These are phyloP conservation scores for Rhopalosiphum maidis DNA, from an alignment of 1,140 invertebrate genomes.

Conservation along the genomic window DNA sequence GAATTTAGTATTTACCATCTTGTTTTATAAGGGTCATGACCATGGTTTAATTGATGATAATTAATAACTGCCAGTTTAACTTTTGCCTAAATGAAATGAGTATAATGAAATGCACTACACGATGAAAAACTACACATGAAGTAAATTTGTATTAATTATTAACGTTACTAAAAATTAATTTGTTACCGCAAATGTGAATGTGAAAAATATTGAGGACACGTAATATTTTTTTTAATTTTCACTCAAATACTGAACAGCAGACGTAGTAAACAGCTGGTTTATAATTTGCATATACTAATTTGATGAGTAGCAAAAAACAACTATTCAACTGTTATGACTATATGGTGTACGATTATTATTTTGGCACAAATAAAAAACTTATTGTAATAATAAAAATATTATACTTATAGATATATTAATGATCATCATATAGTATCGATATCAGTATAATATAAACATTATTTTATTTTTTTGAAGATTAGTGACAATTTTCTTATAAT, in stretches of 20 bases:
- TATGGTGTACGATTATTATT: neutral
- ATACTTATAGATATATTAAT: neutral
- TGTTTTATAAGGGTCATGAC: conserved; percentile 43
- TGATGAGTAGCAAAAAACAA: neutral
- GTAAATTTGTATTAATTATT: conserved; percentile 47
- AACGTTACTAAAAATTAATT: conserved; percentile 40
- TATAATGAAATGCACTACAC: neutral
- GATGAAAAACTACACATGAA: conserved; percentile 40
- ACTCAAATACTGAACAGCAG: neutral
- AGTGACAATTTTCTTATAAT: no score
- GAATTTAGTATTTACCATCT: conserved; percentile 20
- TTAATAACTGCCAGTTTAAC: conserved; percentile 43
- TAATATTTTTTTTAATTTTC: conserved; percentile 22
- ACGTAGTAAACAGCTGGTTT: neutral
- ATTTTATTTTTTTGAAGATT: no score
- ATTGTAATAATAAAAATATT: neutral
- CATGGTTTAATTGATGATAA: conserved; percentile 46
- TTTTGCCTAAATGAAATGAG: conserved; percentile 30
- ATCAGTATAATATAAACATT: neutral
- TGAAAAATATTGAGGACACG: neutral
- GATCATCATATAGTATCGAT: neutral
- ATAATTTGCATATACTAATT: neutral
- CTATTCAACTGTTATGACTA: neutral
- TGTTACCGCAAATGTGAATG: neutral
- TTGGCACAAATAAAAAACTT: neutral